Evolutionary conservation across 2,888 invertebrate genomes (phyloP).

Genomic region (Pseudoips prasinana): DNA sequence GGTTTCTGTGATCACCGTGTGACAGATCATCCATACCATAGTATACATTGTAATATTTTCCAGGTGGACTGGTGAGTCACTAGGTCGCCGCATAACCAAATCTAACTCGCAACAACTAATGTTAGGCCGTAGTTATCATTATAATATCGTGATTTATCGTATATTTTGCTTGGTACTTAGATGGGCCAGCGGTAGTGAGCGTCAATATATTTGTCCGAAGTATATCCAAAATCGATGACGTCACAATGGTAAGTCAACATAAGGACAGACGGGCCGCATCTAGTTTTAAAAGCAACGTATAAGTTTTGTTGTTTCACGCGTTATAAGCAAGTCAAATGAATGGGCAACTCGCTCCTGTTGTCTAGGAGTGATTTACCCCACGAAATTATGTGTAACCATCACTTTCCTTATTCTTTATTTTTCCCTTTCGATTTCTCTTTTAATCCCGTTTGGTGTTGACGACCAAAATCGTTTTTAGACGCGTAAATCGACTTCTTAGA

Average conservation of each 20-base stretch:
- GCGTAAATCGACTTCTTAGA: constrained; percentile 38
- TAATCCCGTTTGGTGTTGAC: constrained; percentile 71
- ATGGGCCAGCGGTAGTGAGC: constrained; percentile 97
- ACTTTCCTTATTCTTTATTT: constrained; percentile 54
- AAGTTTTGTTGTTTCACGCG: constrained; percentile 50
- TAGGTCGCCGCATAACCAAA: constrained; percentile 25
- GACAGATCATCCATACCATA: constrained; percentile 21
- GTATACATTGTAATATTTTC: constrained; percentile 21
- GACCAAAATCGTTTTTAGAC: constrained; percentile 81
- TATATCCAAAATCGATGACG: constrained; percentile 99
- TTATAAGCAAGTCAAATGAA: constrained; percentile 78
- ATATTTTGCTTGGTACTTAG: constrained; percentile 83
- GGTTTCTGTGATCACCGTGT: constrained; percentile 36
- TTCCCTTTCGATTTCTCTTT: constrained; percentile 42
- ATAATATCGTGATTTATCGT: constrained; percentile 54
- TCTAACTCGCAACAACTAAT: constrained; percentile 30
- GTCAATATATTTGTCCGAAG: constrained; percentile 99
- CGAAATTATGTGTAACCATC: constrained; percentile 51
- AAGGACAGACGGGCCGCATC: constrained; percentile 63
- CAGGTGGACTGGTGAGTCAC: constrained; percentile 38
- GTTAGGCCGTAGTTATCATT: constrained; percentile 58
- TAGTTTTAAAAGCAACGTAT: constrained; percentile 59
- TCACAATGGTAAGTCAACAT: constrained; percentile 96
- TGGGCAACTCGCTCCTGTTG: constrained; percentile 71
- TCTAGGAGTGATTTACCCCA: constrained; percentile 68